A percentile compares a stretch with the other conserved stretches of the same genome.
Conservation (phyloP, 2,888 invertebrate genomes). For the Chymomyza procnemis region DNA sequence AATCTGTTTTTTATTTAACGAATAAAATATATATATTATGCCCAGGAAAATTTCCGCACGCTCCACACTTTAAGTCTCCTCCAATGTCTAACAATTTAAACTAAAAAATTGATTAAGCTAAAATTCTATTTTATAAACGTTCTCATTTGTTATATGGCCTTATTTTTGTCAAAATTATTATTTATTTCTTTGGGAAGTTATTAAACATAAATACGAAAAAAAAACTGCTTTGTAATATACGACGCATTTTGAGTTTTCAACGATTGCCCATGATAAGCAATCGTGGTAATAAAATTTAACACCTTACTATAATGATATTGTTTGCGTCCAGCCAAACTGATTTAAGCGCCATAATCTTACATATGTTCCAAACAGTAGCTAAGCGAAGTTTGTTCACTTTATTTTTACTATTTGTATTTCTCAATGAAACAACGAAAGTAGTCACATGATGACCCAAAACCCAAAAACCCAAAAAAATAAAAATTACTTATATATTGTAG, state of each 20-base stretch:
- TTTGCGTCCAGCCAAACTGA: neutral
- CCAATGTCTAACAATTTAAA: too few relatives aligned
- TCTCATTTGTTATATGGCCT: neutral
- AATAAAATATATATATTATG: too few relatives aligned
- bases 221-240: neutral
- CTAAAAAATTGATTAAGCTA: too few relatives aligned
- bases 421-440: neutral
- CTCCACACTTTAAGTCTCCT: too few relatives aligned
- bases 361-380: neutral
- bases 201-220: too few relatives aligned
- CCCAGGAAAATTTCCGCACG: too few relatives aligned
- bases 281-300: neutral
- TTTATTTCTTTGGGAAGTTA: neutral
- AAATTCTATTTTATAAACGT: too few relatives aligned
- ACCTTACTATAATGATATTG: neutral
- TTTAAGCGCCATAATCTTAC: neutral
- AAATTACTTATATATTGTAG: neutral
- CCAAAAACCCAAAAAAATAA: neutral
- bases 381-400: neutral
- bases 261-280: neutral
- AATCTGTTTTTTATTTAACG: too few relatives aligned
- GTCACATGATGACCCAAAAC: neutral
- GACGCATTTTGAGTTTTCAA: neutral
- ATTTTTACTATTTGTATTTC: neutral
- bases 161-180: neutral